Conservation (phyloP, 2,113 vertebrate genomes). For the Carassius gibelio region DNA sequence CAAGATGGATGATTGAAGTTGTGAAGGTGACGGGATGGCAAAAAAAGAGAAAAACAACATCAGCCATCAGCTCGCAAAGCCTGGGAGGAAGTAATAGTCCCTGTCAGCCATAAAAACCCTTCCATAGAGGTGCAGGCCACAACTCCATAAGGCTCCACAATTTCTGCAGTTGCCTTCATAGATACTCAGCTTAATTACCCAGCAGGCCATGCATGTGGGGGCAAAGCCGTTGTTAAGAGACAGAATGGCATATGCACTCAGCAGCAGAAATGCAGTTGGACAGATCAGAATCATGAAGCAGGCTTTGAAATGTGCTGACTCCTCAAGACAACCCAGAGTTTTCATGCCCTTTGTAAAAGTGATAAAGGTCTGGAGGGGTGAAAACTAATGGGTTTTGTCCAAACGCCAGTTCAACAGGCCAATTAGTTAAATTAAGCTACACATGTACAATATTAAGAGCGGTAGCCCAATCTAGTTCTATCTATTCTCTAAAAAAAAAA, state of each 20-base stretch:
- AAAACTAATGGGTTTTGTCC: slow-evolving; percentile 1
- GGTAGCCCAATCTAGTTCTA: not conserved
- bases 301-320: slow-evolving; percentile 30
- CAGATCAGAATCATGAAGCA: slow-evolving; percentile 24
- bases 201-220: slow-evolving; percentile 49
- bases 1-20: slow-evolving; percentile 67
- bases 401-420: not conserved
- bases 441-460: slow-evolving; percentile 3
- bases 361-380: slow-evolving; percentile 22
- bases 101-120: slow-evolving; percentile 65
- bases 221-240: slow-evolving; percentile 36
- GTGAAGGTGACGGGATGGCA: slow-evolving; percentile 67
- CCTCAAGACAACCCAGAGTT: slow-evolving; percentile 12
- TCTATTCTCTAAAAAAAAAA: not conserved
- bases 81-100: slow-evolving; percentile 63
- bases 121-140: slow-evolving; percentile 61
- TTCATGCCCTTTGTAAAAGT: slow-evolving; percentile 7
- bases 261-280: slow-evolving; percentile 17
- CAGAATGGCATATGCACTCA: slow-evolving; percentile 14
- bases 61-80: slow-evolving; percentile 53
- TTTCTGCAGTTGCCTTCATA: slow-evolving; percentile 55
- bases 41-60: slow-evolving; percentile 54
- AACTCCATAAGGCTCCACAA: slow-evolving; percentile 45
- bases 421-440: slow-evolving; percentile 16
- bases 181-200: slow-evolving; percentile 65